These are phyloP conservation scores for Pollachius pollachius DNA, from an alignment of 2,113 vertebrate species.

Conservation along the genomic window DNA sequence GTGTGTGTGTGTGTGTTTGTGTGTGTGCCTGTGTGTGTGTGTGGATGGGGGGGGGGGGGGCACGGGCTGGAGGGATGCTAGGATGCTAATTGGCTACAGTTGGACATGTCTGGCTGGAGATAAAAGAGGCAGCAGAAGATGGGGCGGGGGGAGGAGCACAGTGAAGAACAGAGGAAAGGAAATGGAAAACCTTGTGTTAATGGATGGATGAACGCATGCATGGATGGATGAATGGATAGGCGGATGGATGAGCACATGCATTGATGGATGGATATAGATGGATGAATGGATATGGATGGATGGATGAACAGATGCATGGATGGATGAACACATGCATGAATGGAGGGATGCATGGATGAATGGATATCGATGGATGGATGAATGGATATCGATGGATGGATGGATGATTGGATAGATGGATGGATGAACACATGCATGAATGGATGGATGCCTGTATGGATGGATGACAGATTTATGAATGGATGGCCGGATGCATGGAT, in stretches of 20 bases:
- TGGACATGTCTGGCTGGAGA: conserved; percentile 75
- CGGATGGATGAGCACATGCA: neutral
- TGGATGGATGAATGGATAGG: neutral
- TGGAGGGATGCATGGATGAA: conserved; percentile 1
- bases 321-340: conserved; percentile 18
- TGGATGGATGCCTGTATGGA: too few species aligned
- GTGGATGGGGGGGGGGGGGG: too few species aligned
- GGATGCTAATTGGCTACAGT: conserved; percentile 77
- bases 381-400: conserved; percentile 10
- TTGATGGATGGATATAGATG: neutral
- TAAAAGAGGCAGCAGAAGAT: conserved; percentile 56
- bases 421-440: neutral
- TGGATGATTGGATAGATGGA: neutral
- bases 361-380: neutral
- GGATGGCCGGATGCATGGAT: conserved; percentile 18
- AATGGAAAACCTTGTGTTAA: conserved; percentile 37
- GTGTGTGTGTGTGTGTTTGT: too few species aligned
- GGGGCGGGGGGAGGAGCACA: conserved; percentile 39
- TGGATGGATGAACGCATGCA: conserved; percentile 19
- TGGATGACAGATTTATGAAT: too few species aligned
- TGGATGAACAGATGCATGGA: neutral
- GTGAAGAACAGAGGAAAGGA: conserved; percentile 52
- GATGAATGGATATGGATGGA: neutral
- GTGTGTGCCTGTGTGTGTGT: too few species aligned
- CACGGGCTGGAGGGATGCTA: conserved; percentile 5